phyloP scores from a whole-genome alignment of 2,113 vertebrate species.

The Prunella himalayana region DNA sequence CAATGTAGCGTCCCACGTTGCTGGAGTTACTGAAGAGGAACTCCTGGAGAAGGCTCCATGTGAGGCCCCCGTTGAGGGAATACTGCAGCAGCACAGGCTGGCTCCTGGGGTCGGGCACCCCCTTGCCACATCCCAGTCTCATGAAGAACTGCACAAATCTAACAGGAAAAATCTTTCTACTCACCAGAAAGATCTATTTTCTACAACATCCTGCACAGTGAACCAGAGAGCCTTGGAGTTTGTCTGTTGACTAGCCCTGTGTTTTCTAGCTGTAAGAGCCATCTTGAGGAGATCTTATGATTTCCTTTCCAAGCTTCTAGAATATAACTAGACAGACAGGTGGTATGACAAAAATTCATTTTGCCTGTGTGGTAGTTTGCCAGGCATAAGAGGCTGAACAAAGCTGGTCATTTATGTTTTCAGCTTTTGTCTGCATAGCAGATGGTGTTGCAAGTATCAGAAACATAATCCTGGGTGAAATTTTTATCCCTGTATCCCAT shows the following conservation, averaged over 20 bases:
- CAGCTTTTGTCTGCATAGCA: slow-evolving; percentile 7
- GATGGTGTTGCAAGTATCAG: slow-evolving; percentile 5
- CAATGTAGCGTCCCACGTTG: slow-evolving; percentile 91
- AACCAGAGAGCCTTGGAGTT: neutral
- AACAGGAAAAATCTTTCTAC: neutral
- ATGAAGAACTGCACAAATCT: slow-evolving; percentile 99
- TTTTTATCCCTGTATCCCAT: slow-evolving; percentile 9
- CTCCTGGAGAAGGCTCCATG: slow-evolving; percentile 91
- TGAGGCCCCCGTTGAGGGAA: slow-evolving; percentile 90
- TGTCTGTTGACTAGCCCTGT: neutral
- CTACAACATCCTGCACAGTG: neutral
- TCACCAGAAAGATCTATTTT: neutral
- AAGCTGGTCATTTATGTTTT: slow-evolving; percentile 4
- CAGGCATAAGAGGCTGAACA: neutral
- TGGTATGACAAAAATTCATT: neutral
- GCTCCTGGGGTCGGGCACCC: slow-evolving; percentile 90
- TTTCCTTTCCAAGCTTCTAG: neutral
- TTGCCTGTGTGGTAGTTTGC: neutral
- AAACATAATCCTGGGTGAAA: slow-evolving; percentile 27
- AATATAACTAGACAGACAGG: neutral
- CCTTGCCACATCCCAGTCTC: slow-evolving; percentile 93
- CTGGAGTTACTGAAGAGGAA: slow-evolving; percentile 97
- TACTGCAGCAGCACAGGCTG: slow-evolving; percentile 94
- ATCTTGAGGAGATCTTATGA: neutral
- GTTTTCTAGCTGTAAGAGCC: neutral